Evolutionary conservation across 2,888 invertebrate genomes (phyloP), one percentile per base, ranked within the genome.

Genomic region (Micoletzkya japonica): DNA sequence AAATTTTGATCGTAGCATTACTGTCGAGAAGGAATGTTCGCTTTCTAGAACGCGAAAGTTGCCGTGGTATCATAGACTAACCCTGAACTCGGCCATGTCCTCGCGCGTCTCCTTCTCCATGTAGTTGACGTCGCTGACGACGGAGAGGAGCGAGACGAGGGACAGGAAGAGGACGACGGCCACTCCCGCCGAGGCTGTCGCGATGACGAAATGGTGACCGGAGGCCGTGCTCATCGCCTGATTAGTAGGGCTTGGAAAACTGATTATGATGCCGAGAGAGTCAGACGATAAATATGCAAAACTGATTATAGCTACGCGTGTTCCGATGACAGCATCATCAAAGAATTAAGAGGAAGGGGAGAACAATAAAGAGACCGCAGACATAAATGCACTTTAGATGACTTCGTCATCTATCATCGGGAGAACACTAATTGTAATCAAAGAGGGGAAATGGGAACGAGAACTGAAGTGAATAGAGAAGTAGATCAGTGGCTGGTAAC

Each of bases 271-370:
- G n/a, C n/a, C n/a, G n/a, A n/a, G n/a, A n/a, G n/a, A n/a, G n/a
- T n/a, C n/a, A n/a, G n/a, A n/a, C n/a, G n/a, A n/a, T n/a, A n/a
- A n/a, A 0, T 99, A 99, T 88, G 95, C 98, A 26, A 99, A 99
- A 1, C 88, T 99, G 10, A 99, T 99, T 88, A 99, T 99, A 98
- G 98, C 99, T 4, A 99, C 99, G 0, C 91, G 97, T 82, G 99
- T 99, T 0, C 98, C 99, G 0, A 89, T 99, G 0, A 99, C 99
- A 84, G 96, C 97, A 0, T 92, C 91, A 57, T 92, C 93, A 52
- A 90, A 94, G 71, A 99, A 99, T 87, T 99, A 93, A 87, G 99
- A 99, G 86, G 99, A 99, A 26, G 93, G 92, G 86, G 92, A 93
- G 85, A n/a, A n/a, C n/a, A n/a, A n/a, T n/a, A n/a, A n/a, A n/a